Conservation (phyloP, 2,113 vertebrate genomes). For the Sturnira hondurensis region DNA sequence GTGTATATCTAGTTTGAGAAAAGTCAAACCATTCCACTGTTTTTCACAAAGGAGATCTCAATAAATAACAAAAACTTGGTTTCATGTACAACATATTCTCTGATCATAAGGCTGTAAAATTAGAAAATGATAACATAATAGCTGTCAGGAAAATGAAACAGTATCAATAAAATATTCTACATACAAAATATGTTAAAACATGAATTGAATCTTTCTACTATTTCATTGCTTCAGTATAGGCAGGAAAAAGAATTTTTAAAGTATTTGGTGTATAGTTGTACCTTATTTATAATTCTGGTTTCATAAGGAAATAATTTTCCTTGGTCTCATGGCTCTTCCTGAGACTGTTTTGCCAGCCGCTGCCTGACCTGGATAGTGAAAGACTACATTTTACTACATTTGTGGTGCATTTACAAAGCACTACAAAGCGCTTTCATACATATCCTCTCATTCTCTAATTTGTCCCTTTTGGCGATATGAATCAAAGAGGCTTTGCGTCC, state of each 20-base stretch:
- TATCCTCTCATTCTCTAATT: conserved; percentile 17
- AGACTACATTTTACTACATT: neutral
- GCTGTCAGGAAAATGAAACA: neutral
- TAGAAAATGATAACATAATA: neutral
- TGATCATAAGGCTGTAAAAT: neutral
- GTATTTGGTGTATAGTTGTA: neutral
- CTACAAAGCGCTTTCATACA: conserved; percentile 34
- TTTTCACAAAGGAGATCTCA: neutral
- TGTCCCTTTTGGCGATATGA: conserved; percentile 18
- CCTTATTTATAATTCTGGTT: neutral
- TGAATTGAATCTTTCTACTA: neutral
- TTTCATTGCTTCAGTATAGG: neutral
- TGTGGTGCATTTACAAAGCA: too few species aligned
- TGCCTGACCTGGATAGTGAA: neutral
- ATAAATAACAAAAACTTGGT: neutral
- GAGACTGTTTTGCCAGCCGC: neutral
- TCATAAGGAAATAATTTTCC: neutral
- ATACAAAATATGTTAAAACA: neutral
- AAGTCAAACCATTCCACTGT: neutral
- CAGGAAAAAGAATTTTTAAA: neutral
- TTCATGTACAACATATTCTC: neutral
- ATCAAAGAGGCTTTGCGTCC: conserved; percentile 32
- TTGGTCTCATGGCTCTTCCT: neutral
- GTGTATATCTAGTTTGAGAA: neutral
- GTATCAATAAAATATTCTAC: neutral